Percentiles rank a stretch among this genome's conserved stretches.
Evolutionary conservation across 1,140 invertebrate genomes (phyloP).

Genomic region (Prorops nasuta): DNA sequence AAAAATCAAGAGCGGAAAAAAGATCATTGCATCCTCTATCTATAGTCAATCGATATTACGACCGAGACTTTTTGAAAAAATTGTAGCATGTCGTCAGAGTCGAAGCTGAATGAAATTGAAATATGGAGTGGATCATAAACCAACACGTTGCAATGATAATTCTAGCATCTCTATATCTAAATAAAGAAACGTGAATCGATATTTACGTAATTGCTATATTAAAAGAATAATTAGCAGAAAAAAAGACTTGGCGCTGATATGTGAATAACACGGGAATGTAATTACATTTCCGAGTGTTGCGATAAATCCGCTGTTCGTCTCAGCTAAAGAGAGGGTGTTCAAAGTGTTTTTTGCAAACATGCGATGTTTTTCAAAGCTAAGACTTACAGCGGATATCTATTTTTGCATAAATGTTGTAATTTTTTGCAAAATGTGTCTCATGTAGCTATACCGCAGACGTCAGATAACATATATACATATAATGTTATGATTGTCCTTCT

Average conservation of each 20-base stretch:
- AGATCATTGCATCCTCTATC: no score
- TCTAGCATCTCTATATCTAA: no score
- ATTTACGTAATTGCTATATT: no score
- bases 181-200: no score
- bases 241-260: conserved; percentile 4
- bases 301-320: conserved; percentile 1
- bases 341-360: not conserved
- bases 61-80: no score
- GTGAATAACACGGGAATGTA: conserved; percentile 7
- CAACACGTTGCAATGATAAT: no score
- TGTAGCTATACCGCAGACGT: conserved; percentile 35
- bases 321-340: not conserved
- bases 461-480: conserved; percentile 31
- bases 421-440: conserved; percentile 43
- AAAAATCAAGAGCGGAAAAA: conserved; percentile 10
- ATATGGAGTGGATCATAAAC: no score
- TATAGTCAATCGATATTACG: no score
- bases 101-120: no score
- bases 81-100: no score
- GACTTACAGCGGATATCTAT: conserved; percentile 27
- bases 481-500: conserved; percentile 39
- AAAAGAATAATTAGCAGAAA: conserved; percentile 3
- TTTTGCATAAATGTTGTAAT: conserved; percentile 49
- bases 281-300: conserved; percentile 8
- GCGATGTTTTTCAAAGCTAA: not conserved